A percentile compares a stretch with the other conserved stretches of the same genome.
Evolutionary conservation across 2,888 invertebrate genomes (phyloP).

Genomic region (Leucophora obtusa): DNA sequence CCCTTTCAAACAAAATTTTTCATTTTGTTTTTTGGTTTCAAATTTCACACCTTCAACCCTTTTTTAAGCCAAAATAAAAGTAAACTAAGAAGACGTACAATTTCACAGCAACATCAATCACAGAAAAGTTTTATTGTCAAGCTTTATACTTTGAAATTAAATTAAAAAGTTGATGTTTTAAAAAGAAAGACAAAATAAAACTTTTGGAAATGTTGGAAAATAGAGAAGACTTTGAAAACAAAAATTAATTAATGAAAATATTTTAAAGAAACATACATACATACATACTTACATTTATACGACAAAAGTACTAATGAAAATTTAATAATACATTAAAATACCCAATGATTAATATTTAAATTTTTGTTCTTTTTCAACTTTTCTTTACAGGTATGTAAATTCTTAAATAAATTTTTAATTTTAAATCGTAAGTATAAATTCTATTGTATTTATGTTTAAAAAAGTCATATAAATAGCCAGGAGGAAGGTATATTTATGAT

Average conservation of each 20-base stretch:
- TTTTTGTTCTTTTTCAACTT: not conserved
- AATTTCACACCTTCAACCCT: not conserved
- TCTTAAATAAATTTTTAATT: not conserved
- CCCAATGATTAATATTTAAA: slow-evolving; percentile 7
- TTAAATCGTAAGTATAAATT: too few species aligned
- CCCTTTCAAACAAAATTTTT: not conserved
- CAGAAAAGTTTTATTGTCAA: slow-evolving; percentile 40
- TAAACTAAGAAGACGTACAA: not conserved
- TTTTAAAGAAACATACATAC: not conserved
- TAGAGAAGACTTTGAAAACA: slow-evolving; percentile 14
- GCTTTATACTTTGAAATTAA: slow-evolving; percentile 41
- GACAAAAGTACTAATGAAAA: not conserved
- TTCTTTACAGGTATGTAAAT: slow-evolving; percentile 37
- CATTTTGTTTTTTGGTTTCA: not conserved
- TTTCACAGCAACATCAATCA: not conserved
- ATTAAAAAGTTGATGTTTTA: slow-evolving; percentile 44
- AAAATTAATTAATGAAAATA: slow-evolving; percentile 23
- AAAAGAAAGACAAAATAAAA: slow-evolving; percentile 6
- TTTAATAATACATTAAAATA: not conserved
- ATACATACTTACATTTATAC: too few species aligned
- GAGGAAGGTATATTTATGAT: too few species aligned
- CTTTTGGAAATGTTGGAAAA: slow-evolving; percentile 19
- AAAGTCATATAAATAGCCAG: too few species aligned
- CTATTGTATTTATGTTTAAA: not conserved
- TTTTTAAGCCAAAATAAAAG: not conserved